A percentile compares a stretch with the other conserved stretches of the same genome.
Evolutionary conservation across 2,113 vertebrate genomes (phyloP).

Genomic region (Campylorhamphus procurvoides): DNA sequence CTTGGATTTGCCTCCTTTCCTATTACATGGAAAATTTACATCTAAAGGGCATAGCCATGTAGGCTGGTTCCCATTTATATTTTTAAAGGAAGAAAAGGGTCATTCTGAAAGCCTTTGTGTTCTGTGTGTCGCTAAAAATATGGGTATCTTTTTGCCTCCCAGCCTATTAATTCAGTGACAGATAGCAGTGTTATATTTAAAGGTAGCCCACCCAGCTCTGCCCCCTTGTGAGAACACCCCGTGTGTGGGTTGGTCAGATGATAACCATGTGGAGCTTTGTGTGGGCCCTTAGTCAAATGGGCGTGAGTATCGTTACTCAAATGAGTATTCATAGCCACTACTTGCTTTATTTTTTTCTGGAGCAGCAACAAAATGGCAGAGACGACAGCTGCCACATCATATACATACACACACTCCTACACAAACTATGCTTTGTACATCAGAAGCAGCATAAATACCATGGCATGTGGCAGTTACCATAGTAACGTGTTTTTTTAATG

Average conservation of each 20-base stretch:
- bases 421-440: constrained; percentile 85
- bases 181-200: constrained; percentile 47
- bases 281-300: constrained; percentile 71
- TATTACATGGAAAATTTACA: background rate
- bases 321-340: constrained; percentile 81
- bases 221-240: constrained; percentile 21
- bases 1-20: background rate
- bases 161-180: constrained; percentile 25
- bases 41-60: background rate
- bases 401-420: constrained; percentile 83
- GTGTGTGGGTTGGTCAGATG: constrained; percentile 49
- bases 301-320: constrained; percentile 72
- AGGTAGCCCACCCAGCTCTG: constrained; percentile 37
- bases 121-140: constrained; percentile 18
- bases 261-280: constrained; percentile 51
- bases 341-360: constrained; percentile 78
- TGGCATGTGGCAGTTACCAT: constrained; percentile 83
- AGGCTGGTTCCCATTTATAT: background rate
- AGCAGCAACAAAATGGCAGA: constrained; percentile 84
- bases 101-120: constrained; percentile 10
- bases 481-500: constrained; percentile 79
- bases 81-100: constrained; percentile 26
- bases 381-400: constrained; percentile 84
- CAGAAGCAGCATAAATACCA: constrained; percentile 84
- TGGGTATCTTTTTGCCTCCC: background rate